Conservation (phyloP, 2,113 vertebrate genomes). For the Camelus bactrianus region DNA sequence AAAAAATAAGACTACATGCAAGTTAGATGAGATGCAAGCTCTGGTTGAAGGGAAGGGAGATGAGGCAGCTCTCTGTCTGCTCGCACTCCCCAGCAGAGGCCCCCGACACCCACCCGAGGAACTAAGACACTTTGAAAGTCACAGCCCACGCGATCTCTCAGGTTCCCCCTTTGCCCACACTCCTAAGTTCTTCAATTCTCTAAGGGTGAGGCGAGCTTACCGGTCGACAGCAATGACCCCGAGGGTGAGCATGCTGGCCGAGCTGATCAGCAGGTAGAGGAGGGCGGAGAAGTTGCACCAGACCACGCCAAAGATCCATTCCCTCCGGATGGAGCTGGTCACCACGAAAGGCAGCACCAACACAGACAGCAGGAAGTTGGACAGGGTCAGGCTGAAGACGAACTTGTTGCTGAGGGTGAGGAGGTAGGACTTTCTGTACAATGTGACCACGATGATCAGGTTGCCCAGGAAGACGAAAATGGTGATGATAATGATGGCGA, state of each 20-base stretch:
- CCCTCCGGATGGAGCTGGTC: slow-evolving; percentile 93
- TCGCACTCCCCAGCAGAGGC: neutral
- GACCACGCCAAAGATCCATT: slow-evolving; percentile 98
- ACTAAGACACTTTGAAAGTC: fast-evolving
- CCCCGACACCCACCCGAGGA: neutral
- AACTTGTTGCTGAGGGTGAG: slow-evolving; percentile 99
- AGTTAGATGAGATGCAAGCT: neutral
- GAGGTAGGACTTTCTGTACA: slow-evolving; percentile 96
- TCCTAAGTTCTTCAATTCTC: fast-evolving
- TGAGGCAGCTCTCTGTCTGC: no score
- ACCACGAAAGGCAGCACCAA: slow-evolving; percentile 97
- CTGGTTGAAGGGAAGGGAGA: neutral
- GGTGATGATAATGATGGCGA: slow-evolving; percentile 94
- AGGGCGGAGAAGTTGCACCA: slow-evolving; percentile 99
- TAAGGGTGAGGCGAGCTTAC: slow-evolving; percentile 84
- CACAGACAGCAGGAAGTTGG: slow-evolving; percentile 95
- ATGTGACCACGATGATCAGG: slow-evolving; percentile 93
- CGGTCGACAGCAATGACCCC: slow-evolving; percentile 97
- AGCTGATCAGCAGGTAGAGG: slow-evolving; percentile 98
- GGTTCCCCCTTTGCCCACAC: fast-evolving
- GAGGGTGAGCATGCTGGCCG: slow-evolving; percentile 98
- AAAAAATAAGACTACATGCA: neutral
- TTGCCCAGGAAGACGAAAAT: slow-evolving; percentile 96
- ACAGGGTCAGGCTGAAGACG: slow-evolving; percentile 98
- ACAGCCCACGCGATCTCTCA: neutral